Conservation (phyloP, 2,113 vertebrate species). For the Atractosteus spatula region DNA sequence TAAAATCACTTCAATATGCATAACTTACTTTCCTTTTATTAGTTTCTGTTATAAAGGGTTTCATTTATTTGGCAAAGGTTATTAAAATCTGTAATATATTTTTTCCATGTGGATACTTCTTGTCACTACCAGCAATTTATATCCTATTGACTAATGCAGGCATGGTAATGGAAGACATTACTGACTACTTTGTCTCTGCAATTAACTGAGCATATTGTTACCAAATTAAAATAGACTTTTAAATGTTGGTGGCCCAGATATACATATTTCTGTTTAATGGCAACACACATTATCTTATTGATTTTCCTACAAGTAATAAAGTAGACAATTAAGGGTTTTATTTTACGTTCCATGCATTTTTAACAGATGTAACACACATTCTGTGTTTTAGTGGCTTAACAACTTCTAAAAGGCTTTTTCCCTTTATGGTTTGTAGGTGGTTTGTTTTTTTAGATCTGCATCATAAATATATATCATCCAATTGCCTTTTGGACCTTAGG, state of each 20-base stretch:
- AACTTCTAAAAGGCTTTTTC: too few species aligned
- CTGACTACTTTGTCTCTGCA: slow-evolving; percentile 22
- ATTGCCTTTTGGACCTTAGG: too few species aligned
- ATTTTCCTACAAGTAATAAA: too few species aligned
- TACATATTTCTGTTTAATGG: not conserved
- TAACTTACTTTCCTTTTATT: slow-evolving; percentile 42
- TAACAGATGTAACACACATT: too few species aligned
- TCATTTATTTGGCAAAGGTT: slow-evolving; percentile 3
- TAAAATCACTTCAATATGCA: slow-evolving; percentile 44
- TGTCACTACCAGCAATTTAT: slow-evolving; percentile 41
- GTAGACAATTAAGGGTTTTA: too few species aligned
- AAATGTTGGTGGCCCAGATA: not conserved
- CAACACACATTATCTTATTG: too few species aligned
- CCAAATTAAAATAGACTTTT: slow-evolving; percentile 9
- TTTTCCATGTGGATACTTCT: slow-evolving; percentile 40
- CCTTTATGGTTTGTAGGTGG: too few species aligned
- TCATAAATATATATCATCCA: too few species aligned
- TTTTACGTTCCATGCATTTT: too few species aligned
- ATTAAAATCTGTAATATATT: slow-evolving; percentile 19
- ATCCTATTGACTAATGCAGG: slow-evolving; percentile 21
- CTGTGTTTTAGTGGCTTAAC: too few species aligned
- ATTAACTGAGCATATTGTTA: not conserved
- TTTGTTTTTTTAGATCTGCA: too few species aligned
- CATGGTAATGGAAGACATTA: slow-evolving; percentile 26
- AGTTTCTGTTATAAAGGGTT: slow-evolving; percentile 31